A percentile compares a stretch with the other conserved stretches of the same genome.
Conservation (phyloP, 2,113 vertebrate genomes). For the Pipra filicauda region DNA sequence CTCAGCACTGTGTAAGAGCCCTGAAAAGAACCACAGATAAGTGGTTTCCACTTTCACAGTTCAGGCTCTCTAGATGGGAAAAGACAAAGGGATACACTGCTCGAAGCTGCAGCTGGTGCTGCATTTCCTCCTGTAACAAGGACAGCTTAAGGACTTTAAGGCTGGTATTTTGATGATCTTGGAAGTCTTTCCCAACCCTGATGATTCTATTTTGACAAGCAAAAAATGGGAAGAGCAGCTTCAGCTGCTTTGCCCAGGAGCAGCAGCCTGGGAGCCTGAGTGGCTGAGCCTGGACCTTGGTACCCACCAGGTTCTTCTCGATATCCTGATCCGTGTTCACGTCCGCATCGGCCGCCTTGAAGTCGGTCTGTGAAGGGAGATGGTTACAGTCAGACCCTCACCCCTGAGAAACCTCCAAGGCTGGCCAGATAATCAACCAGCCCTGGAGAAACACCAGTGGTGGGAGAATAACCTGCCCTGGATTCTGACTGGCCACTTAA, state of each 20-base stretch:
- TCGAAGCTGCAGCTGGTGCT: background rate
- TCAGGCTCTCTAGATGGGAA: rapidly evolving
- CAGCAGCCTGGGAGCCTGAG: background rate
- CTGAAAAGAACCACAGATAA: background rate
- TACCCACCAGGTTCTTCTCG: constrained; percentile 78
- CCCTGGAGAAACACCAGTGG: background rate
- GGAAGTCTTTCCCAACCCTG: background rate
- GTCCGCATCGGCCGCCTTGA: constrained; percentile 65
- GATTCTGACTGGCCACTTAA: background rate
- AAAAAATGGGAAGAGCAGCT: background rate
- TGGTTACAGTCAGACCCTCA: background rate
- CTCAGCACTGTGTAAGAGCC: rapidly evolving
- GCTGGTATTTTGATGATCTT: no score
- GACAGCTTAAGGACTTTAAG: background rate
- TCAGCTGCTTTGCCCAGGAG: background rate
- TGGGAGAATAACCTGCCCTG: background rate
- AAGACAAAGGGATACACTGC: rapidly evolving
- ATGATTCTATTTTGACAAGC: background rate
- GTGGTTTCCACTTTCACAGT: rapidly evolving
- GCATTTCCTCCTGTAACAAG: background rate
- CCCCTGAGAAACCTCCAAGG: background rate
- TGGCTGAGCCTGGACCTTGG: rapidly evolving
- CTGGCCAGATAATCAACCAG: background rate
- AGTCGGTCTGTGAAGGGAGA: constrained; percentile 72
- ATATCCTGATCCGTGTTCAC: constrained; percentile 79